Conservation (phyloP, 2,888 invertebrate species). For the Brassicogethes aeneus region DNA sequence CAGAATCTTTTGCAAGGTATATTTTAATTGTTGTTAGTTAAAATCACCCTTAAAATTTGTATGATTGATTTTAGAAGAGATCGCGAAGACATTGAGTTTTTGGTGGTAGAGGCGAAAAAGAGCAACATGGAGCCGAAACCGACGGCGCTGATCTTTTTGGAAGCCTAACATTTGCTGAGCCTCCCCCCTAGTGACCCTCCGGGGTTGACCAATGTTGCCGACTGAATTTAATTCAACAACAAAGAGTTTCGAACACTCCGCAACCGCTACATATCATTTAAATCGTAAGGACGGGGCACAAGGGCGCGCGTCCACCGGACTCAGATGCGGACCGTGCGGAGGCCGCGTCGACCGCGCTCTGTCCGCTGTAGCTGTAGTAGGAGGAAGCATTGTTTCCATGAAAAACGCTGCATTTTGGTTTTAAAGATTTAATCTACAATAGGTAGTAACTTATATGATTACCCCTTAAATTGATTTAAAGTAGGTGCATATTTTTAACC, state of each 20-base stretch:
- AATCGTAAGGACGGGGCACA: slow-evolving; percentile 10
- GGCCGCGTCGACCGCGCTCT: slow-evolving; percentile 10
- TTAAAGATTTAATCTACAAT: too few species aligned
- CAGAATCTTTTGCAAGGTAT: slow-evolving; percentile 90
- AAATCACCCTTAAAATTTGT: too few species aligned
- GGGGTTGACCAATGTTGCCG: slow-evolving; percentile 53
- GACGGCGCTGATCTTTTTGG: slow-evolving; percentile 81
- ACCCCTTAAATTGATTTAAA: too few species aligned
- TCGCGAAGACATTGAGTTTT: slow-evolving; percentile 83
- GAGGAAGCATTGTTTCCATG: slow-evolving; percentile 15
- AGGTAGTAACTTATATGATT: too few species aligned
- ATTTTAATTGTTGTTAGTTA: too few species aligned
- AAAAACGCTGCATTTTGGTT: too few species aligned
- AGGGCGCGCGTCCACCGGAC: not conserved
- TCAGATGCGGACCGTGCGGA: slow-evolving; percentile 5
- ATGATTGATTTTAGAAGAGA: too few species aligned
- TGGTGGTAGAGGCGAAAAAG: slow-evolving; percentile 88
- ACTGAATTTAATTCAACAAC: slow-evolving; percentile 36
- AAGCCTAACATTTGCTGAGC: slow-evolving; percentile 87
- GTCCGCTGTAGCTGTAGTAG: slow-evolving; percentile 25
- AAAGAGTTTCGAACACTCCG: slow-evolving; percentile 16
- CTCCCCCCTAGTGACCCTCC: slow-evolving; percentile 73
- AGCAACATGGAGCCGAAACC: slow-evolving; percentile 87
- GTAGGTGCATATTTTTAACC: too few species aligned
- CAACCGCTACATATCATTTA: slow-evolving; percentile 24